A percentile compares a stretch with the other conserved stretches of the same genome.
These are phyloP conservation scores for Malurus melanocephalus DNA, from an alignment of 2,113 vertebrate species.

Conservation along the genomic window DNA sequence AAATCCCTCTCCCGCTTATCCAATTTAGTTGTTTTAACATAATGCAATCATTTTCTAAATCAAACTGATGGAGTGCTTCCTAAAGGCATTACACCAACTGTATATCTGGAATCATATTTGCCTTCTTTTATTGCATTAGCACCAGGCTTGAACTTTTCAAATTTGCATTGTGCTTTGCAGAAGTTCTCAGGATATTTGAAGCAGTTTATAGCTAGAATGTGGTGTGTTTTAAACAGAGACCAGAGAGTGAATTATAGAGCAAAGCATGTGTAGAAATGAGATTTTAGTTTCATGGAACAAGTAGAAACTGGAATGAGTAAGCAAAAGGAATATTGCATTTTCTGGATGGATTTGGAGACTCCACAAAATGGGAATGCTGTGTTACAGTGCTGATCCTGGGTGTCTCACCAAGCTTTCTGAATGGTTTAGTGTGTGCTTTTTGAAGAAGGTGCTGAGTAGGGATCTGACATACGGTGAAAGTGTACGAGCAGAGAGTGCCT, in stretches of 20 bases:
- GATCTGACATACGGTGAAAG: background rate
- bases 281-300: background rate
- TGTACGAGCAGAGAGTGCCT: rapidly evolving
- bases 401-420: background rate
- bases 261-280: background rate
- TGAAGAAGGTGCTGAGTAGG: background rate
- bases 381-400: background rate
- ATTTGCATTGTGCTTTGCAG: conserved; percentile 50
- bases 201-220: conserved; percentile 3
- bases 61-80: conserved; percentile 53
- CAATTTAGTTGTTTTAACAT: conserved; percentile 59
- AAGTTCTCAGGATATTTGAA: conserved; percentile 35
- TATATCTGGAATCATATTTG: conserved; percentile 60
- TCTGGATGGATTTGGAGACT: background rate
- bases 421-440: background rate
- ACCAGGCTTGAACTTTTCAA: conserved; percentile 53
- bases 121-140: conserved; percentile 61
- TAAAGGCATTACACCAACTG: conserved; percentile 59
- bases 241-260: background rate
- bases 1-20: conserved; percentile 42
- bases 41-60: conserved; percentile 64
- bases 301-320: background rate
- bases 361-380: background rate
- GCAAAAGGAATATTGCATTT: background rate
- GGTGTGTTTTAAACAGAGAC: background rate